phyloP scores from a whole-genome alignment of 2,113 vertebrate species.

The Podilymbus podiceps region DNA sequence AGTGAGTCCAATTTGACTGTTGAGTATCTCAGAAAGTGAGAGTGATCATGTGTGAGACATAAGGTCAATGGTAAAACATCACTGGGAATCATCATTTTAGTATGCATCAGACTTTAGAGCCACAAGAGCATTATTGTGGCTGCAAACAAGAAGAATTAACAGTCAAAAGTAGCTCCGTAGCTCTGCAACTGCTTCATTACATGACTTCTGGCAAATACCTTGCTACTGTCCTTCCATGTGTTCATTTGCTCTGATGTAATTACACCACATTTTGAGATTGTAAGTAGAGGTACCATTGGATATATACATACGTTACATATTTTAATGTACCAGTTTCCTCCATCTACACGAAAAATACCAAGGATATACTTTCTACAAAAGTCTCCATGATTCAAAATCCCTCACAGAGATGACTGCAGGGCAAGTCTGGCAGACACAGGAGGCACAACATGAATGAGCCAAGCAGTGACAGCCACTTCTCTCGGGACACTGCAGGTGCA shows the following conservation, averaged over 20 bases:
- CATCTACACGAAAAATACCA: background rate
- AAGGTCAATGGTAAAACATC: background rate
- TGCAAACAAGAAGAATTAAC: background rate
- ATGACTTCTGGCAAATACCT: background rate
- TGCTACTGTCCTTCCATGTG: background rate
- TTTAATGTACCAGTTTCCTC: background rate
- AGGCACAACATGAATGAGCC: background rate
- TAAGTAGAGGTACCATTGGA: background rate
- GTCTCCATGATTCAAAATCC: background rate
- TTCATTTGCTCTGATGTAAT: background rate
- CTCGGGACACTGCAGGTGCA: background rate
- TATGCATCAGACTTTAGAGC: background rate
- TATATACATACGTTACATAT: background rate
- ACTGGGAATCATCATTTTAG: background rate
- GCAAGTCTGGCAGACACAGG: accelerated
- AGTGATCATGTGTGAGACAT: background rate
- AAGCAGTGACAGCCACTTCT: background rate
- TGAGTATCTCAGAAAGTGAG: background rate
- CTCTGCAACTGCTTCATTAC: background rate
- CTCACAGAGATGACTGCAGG: background rate
- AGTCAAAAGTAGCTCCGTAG: background rate
- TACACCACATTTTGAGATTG: background rate
- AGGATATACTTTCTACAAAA: background rate
- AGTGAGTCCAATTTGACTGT: background rate
- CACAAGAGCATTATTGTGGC: background rate